Evolutionary conservation across 2,888 invertebrate species (phyloP), one percentile per base, ranked within the genome.

Genomic region (Heliconius hortense): DNA sequence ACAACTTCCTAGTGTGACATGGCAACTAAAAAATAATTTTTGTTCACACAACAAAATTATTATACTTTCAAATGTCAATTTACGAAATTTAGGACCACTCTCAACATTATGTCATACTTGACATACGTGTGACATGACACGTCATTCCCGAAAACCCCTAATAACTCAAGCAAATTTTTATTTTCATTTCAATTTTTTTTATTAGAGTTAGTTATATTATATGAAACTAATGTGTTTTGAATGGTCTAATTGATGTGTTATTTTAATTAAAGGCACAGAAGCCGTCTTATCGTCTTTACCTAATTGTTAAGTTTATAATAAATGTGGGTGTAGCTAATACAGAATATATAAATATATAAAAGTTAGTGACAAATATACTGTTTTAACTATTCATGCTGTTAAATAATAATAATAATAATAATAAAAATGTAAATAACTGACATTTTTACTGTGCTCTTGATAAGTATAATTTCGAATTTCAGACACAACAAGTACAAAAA

Each of bases 281-380:
- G 74, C 74, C 74, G 69, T 74, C 74, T 74, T 70, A 56, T 74
- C 69, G 69, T 63, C 63, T 48, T 62, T 48, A 60, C 18, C 28
- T 74, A 69, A 69, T 56, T 69, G 53, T 35, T n/a, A 69, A 15
- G n/a, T 31, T n/a, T 35, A 1, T 18, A 21, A 56, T 56, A 13
- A 31, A 8, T 18, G 13, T 60, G 21, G 69, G 71, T 39, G 39
- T 39, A 71, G 71, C 56, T 56, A 31, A 26, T 7, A 53, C n/a
- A n/a, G 11, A 28, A 26, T 13, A 60, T 60, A 60, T 56, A n/a
- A 10, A 10, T 56, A n/a, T 18, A 48, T 0, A 56, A 53, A 53
- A n/a, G 3, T 56, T n/a, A n/a, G 56, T 56, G 56, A n/a, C 10
- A n/a, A 56, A 56, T 56, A n/a, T 56, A 56, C 21, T 56, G 56